A percentile compares a stretch with the other conserved stretches of the same genome.
These are phyloP conservation scores for Xenopus laevis DNA, from an alignment of 2,113 vertebrate species.

Conservation along the genomic window DNA sequence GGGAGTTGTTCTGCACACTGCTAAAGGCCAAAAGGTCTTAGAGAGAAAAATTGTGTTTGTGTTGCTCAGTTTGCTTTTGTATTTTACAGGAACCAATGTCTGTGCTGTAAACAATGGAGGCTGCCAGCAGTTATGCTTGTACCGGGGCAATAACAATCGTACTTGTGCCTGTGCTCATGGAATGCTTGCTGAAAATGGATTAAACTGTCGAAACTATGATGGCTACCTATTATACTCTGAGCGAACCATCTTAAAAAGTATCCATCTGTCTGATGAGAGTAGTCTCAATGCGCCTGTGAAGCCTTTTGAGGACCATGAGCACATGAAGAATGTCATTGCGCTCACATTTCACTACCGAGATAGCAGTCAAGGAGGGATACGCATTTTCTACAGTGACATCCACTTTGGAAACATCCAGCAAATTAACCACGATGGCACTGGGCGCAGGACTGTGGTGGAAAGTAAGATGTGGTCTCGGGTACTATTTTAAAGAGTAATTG, in stretches of 20 bases:
- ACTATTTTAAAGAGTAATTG: too few relatives aligned
- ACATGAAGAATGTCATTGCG: slow-evolving; percentile 97
- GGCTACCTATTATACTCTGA: slow-evolving; percentile 95
- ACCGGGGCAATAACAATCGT: slow-evolving; percentile 68
- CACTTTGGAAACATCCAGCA: slow-evolving; percentile 98
- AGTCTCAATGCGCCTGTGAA: slow-evolving; percentile 94
- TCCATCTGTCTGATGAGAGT: slow-evolving; percentile 90
- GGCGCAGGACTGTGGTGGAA: slow-evolving; percentile 87
- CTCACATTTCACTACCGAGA: slow-evolving; percentile 89
- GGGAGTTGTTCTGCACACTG: too few relatives aligned
- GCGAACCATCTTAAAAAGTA: slow-evolving; percentile 94
- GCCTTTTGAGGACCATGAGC: slow-evolving; percentile 91
- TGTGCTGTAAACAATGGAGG: slow-evolving; percentile 85
- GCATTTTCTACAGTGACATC: slow-evolving; percentile 96
- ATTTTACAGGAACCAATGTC: slow-evolving; percentile 80
- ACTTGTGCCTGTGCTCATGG: slow-evolving; percentile 93
- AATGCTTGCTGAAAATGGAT: slow-evolving; percentile 84
- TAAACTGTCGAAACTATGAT: slow-evolving; percentile 86
- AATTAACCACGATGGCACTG: slow-evolving; percentile 84
- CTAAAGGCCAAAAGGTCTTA: too few relatives aligned
- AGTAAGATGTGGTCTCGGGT: slow-evolving; percentile 70
- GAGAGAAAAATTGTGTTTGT: too few relatives aligned
- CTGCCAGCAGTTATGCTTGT: slow-evolving; percentile 92
- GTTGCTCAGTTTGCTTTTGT: neutral
- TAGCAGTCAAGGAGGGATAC: slow-evolving; percentile 78